These are phyloP conservation scores for Pentamera pediparva DNA, from an alignment of 53 echinoderm and acorn worm species.

Conservation along the genomic window DNA sequence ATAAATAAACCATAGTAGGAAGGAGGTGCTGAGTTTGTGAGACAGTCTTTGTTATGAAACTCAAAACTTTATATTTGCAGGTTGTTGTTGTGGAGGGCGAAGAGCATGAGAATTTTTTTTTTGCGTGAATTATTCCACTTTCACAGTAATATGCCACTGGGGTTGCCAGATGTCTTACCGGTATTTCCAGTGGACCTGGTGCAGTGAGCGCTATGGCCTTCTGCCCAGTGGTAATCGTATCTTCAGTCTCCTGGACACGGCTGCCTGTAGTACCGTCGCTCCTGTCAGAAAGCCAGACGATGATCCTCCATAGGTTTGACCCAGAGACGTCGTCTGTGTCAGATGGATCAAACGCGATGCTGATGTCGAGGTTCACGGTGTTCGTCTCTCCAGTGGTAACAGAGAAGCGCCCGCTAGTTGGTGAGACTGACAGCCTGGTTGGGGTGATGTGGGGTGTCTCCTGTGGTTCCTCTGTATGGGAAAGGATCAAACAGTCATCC, in stretches of 20 bases:
- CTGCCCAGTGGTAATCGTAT: not conserved
- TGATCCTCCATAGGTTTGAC: conserved; percentile 7
- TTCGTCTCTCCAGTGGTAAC: conserved; percentile 12
- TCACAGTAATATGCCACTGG: too few relatives aligned
- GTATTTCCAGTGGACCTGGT: not conserved
- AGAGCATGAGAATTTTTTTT: too few relatives aligned
- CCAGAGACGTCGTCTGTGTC: conserved; percentile 13
- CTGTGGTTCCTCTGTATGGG: not conserved
- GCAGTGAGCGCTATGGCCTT: not conserved
- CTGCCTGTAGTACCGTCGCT: not conserved
- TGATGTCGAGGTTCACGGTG: not conserved
- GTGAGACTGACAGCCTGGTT: not conserved
- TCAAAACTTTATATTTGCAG: too few relatives aligned
- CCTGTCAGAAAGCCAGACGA: conserved; percentile 18
- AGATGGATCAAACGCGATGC: conserved; percentile 3
- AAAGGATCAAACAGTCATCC: not conserved
- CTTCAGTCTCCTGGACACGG: not conserved
- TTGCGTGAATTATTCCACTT: too few relatives aligned
- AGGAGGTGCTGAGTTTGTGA: too few relatives aligned
- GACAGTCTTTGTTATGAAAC: too few relatives aligned
- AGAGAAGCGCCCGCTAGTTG: not conserved
- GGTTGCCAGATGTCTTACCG: not conserved
- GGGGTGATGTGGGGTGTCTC: conserved; percentile 21
- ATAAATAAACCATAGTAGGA: too few relatives aligned
- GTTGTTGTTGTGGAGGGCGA: too few relatives aligned